A percentile compares a stretch with the other conserved stretches of the same genome.
phyloP scores from a whole-genome alignment of 2,888 invertebrate species.

The Rotaria socialis region DNA sequence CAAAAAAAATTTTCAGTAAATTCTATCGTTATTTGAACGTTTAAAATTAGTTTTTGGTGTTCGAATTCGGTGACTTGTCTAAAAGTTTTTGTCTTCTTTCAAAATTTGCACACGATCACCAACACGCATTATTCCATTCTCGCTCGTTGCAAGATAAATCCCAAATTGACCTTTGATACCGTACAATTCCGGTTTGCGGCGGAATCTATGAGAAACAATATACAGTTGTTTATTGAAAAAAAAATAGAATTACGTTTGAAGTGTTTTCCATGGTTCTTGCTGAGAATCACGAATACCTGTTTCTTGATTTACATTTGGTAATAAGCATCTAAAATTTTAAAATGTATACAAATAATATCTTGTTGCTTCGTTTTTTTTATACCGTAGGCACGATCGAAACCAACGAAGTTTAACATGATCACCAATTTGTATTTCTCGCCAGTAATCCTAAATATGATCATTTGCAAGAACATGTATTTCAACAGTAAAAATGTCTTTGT shows the following conservation, averaged over 20 bases:
- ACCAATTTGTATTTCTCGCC: neutral
- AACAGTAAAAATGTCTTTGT: neutral
- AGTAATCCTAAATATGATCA: neutral
- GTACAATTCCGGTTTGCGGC: neutral
- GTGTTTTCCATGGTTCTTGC: slow-evolving; percentile 32
- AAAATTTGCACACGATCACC: neutral
- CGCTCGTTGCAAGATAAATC: neutral
- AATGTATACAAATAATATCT: no score
- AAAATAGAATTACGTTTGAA: neutral
- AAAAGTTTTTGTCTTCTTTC: slow-evolving; percentile 1
- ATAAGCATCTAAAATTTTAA: neutral
- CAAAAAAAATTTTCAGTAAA: neutral
- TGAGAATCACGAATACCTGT: neutral
- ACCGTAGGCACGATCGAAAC: neutral
- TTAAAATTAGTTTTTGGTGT: neutral
- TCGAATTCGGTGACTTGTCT: neutral
- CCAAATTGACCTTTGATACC: slow-evolving; percentile 12
- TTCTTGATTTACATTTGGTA: neutral
- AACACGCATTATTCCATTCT: neutral
- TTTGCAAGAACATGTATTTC: neutral
- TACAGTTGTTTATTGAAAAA: neutral
- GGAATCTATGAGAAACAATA: neutral
- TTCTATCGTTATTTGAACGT: no score
- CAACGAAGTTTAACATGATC: neutral
- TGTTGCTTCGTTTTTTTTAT: neutral